Base-by-base conservation (phyloP, 1,140 invertebrate species). In the Lucilia sericata region DNA sequence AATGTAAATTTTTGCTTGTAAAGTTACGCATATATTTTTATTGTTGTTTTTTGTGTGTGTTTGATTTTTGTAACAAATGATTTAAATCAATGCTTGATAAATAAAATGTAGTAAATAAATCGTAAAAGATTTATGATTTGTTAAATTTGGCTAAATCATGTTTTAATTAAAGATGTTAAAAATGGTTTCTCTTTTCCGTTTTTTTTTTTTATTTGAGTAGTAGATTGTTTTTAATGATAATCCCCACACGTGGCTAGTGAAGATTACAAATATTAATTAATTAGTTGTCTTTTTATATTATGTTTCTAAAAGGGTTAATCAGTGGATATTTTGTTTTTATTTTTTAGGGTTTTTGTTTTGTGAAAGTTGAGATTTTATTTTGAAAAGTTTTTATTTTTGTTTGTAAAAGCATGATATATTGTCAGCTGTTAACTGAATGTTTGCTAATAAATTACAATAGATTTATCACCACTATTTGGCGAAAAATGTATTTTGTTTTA, bases 1-100 rank as follows among this genome's bases (percentile, higher is more conserved):
- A 42, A 60, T 60, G 13, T 17, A n/a, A 60, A 60, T 60, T 42
- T 42, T 60, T n/a, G 14, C n/a, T 60, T 60, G 51, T 60, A 60
- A 7, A 17, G 14, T 17, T 17, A 60, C 55, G 14, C 55, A n/a
- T 60, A 60, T 14, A 60, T 60, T n/a, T n/a, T 17, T 17, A 3
- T 17, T 30, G 25, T 30, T 30, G 25, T 30, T 17, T 17, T 60
- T 0, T 17, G n/a, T n/a, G 42, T 42, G 42, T 42, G 42, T 42
- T 42, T 42, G 7, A 2, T 42, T 60, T n/a, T 60, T 60, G 5
- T 42, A 42, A n/a, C 55, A 60, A 60, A 60, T 17, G 13, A 17
- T 60, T 60, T 60, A n/a, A 60, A 60, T 60, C 14, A 60, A 60
- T 60, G 55, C 5, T n/a, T 60, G 55, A 60, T 60, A 60, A 60